A percentile compares a stretch with the other conserved stretches of the same genome.
phyloP scores from a whole-genome alignment of 30 jellyfish, hydroid and myxozoan species.

The Hydractinia echinata region DNA sequence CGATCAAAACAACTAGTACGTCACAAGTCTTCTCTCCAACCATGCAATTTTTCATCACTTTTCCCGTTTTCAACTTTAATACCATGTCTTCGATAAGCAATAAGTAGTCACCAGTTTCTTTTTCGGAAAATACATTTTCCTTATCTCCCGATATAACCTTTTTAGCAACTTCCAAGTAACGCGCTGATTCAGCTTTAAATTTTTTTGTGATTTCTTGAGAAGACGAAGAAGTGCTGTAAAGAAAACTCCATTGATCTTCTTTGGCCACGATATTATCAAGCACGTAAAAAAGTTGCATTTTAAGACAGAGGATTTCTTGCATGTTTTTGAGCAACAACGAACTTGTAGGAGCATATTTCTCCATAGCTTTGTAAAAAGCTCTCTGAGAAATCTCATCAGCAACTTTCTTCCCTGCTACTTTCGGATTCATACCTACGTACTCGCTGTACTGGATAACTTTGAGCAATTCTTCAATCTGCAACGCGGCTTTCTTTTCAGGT shows the following conservation, averaged over 20 bases:
- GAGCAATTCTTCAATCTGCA: conserved; percentile 2
- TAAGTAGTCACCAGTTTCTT: neutral
- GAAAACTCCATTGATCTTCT: conserved; percentile 18
- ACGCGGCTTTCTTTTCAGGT: neutral
- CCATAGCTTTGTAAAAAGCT: conserved; percentile 1
- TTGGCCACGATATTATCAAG: conserved; percentile 2
- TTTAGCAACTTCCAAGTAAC: neutral
- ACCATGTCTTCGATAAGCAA: neutral
- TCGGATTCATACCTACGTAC: conserved; percentile 16
- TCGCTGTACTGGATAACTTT: conserved; percentile 25
- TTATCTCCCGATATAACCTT: neutral
- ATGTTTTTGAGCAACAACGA: neutral
- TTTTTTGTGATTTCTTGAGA: neutral
- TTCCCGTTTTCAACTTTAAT: neutral
- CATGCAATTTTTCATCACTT: neutral
- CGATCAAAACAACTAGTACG: neutral
- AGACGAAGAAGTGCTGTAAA: neutral
- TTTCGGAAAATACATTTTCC: neutral
- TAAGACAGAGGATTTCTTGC: neutral
- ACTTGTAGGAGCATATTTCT: neutral
- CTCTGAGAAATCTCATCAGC: conserved; percentile 1
- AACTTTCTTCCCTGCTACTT: neutral
- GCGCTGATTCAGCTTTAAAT: neutral
- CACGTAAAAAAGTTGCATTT: conserved; percentile 20
- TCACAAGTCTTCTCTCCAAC: neutral